Evolutionary conservation across 2,888 invertebrate species (phyloP).

Genomic region (Campopleginae sp.): DNA sequence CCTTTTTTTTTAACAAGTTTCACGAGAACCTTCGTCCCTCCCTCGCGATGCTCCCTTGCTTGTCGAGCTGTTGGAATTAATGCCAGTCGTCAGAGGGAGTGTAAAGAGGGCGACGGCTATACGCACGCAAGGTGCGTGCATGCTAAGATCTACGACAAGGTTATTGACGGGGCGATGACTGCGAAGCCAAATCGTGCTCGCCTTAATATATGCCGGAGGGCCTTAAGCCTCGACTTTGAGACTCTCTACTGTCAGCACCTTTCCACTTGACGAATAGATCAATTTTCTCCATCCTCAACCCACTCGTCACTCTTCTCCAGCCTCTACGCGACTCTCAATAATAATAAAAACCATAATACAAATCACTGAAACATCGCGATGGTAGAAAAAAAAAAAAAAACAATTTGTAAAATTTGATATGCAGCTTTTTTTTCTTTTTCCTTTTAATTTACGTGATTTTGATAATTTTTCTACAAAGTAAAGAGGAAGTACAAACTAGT

Average conservation of each 20-base stretch:
- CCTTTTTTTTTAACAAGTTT: background rate
- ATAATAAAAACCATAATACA: background rate
- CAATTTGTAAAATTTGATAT: too few relatives aligned
- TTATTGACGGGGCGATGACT: constrained; percentile 8
- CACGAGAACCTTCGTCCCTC: background rate
- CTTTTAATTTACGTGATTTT: too few relatives aligned
- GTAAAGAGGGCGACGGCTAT: constrained; percentile 7
- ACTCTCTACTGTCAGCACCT: background rate
- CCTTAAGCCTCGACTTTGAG: constrained; percentile 29
- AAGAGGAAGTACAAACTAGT: too few relatives aligned
- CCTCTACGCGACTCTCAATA: background rate
- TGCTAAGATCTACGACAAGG: background rate
- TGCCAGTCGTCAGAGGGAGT: background rate
- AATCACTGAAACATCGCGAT: background rate
- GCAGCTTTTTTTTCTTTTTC: too few relatives aligned
- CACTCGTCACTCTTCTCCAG: background rate
- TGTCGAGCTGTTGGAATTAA: background rate
- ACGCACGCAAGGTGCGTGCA: constrained; percentile 12
- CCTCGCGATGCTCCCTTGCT: background rate
- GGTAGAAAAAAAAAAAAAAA: too few relatives aligned
- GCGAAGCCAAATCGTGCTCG: constrained; percentile 48
- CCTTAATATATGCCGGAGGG: constrained; percentile 30
- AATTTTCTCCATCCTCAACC: background rate
- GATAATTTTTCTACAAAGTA: too few relatives aligned
- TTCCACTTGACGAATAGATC: background rate